Base-by-base conservation (phyloP, 1,140 invertebrate genomes). In the Drosophila seguyi region DNA sequence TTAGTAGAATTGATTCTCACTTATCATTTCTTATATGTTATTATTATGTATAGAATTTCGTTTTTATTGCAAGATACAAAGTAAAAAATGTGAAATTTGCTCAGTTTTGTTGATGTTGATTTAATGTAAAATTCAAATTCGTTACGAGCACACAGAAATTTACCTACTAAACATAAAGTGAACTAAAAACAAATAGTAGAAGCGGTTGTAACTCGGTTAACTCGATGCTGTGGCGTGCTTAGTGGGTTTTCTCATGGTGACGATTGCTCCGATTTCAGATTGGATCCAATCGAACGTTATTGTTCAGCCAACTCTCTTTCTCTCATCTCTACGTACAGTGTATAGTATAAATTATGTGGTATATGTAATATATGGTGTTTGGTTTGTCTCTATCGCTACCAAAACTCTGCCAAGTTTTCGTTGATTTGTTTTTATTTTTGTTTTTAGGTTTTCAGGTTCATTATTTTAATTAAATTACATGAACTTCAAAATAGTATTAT, bases 381-480 rank as follows among this genome's bases (percentile, higher is more conserved):
- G 53, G 36, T 36, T 13, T 48, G 39, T 68, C 48, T 71, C 41
- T 73, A 41, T 60, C 62, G 48, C 57, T 78, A 59, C 50, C 56
- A 74, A 74, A 74, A 74, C 69, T 74, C 69, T 74, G 69, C 57
- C 68, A 74, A 74, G 71, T 74, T 74, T 74, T 74, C 57, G 60
- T 75, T 75, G 71, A 57, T 75, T 75, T 75, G 60, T 67, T 65
- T 74, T 79, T 60, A 74, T 79, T 66, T 53, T 59, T 52, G 77
- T 73, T 75, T 77, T 82, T 78, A 68, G 59, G 80, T 81, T 90
- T 79, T 73, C 60, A 85, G 85, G 85, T 90, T 90, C 85, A 90
- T 90, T 90, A 90, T 90, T 90, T 90, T 90, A 90, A 90, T 90
- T 90, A 90, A 90, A 90, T 90, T 90, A 90, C 85, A 90, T 90